phyloP scores from a whole-genome alignment of 2,888 invertebrate genomes.

The Malacosoma neustria region DNA sequence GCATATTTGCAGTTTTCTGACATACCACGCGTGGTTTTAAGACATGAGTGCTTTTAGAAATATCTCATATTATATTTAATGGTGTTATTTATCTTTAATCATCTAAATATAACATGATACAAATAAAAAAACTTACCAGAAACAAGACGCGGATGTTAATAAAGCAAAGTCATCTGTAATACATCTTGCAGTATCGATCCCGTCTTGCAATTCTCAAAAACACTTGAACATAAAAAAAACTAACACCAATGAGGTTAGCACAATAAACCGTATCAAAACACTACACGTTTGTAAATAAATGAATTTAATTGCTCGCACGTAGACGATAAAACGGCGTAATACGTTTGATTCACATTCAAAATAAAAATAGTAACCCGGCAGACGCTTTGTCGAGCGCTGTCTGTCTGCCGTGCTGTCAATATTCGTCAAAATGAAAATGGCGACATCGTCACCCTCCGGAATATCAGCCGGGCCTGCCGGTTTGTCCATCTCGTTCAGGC shows the following conservation, averaged over 20 bases:
- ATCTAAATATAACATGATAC: too few species aligned
- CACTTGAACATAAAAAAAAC: constrained; percentile 49
- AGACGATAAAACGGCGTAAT: constrained; percentile 37
- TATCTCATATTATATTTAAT: too few species aligned
- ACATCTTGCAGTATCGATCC: constrained; percentile 73
- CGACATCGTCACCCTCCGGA: constrained; percentile 79
- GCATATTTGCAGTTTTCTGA: constrained; percentile 19
- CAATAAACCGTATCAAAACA: constrained; percentile 46
- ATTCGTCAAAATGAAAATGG: constrained; percentile 84
- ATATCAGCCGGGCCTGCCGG: constrained; percentile 60
- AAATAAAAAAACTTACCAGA: constrained; percentile 58
- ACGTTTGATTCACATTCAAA: constrained; percentile 65
- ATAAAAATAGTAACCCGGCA: constrained; percentile 64
- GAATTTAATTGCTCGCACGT: constrained; percentile 40
- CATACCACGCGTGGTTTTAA: constrained; percentile 14
- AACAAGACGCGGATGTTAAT: constrained; percentile 40
- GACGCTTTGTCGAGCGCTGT: constrained; percentile 71
- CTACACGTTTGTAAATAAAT: constrained; percentile 35
- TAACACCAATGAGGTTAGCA: constrained; percentile 66
- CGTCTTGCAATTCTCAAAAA: constrained; percentile 72
- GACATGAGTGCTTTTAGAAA: too few species aligned
- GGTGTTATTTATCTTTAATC: too few species aligned
- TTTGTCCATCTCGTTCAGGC: constrained; percentile 32
- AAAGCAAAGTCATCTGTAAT: constrained; percentile 67
- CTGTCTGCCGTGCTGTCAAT: constrained; percentile 79